Percentiles rank a stretch among this genome's conserved stretches.
Conservation (phyloP, 2,797 vertebrate species). For the Tragelaphus oryx region DNA sequence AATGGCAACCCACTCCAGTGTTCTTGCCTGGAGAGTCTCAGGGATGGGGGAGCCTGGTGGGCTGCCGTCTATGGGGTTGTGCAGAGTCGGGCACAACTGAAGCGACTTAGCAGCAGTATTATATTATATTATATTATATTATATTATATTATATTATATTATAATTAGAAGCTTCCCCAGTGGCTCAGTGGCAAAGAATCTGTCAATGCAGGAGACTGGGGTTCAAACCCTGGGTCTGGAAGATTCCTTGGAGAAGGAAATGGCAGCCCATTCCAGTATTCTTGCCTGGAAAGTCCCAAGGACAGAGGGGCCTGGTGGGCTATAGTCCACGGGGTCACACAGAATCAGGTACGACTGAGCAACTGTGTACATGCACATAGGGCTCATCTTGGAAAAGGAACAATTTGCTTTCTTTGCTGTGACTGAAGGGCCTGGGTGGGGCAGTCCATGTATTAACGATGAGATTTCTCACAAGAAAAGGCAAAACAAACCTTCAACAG, state of each 20-base stretch:
- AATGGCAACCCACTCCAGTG: too few species aligned
- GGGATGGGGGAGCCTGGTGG: fast-evolving
- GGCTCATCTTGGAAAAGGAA: not conserved
- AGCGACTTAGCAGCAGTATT: too few species aligned
- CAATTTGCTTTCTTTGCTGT: constrained; percentile 19
- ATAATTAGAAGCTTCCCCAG: not conserved
- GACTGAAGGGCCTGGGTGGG: not conserved
- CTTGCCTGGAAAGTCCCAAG: not conserved
- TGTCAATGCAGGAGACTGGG: not conserved
- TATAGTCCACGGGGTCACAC: not conserved
- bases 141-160: not conserved
- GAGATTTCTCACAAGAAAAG: not conserved
- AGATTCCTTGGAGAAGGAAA: not conserved
- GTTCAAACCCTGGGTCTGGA: not conserved
- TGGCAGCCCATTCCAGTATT: not conserved
- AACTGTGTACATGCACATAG: not conserved
- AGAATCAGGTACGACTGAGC: not conserved
- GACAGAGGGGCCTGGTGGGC: not conserved
- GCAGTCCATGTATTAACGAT: not conserved
- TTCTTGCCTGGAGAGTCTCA: too few species aligned
- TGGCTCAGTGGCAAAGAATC: not conserved
- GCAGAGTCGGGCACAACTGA: too few species aligned
- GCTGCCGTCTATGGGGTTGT: too few species aligned
- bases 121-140: not conserved
- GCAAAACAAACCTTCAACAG: not conserved